These are phyloP conservation scores for Cichladusa arquata DNA, from an alignment of 2,113 vertebrate species.

Conservation along the genomic window DNA sequence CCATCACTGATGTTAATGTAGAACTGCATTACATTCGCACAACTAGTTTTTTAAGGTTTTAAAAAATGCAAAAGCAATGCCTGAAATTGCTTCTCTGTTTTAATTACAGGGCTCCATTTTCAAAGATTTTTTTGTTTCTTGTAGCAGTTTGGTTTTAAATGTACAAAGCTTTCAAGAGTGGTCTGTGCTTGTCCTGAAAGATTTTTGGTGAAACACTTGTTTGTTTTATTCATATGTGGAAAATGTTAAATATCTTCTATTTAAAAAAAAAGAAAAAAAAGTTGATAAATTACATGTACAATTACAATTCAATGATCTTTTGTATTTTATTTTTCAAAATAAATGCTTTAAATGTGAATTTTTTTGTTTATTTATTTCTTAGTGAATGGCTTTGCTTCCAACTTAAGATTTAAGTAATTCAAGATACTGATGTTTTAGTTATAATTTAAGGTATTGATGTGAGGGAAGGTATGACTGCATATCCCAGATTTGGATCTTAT, in stretches of 20 bases:
- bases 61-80: neutral
- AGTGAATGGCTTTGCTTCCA: neutral
- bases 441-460: neutral
- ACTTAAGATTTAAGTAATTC: neutral
- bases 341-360: conserved; percentile 79
- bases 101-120: neutral
- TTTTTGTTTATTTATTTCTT: neutral
- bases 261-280: conserved; percentile 62
- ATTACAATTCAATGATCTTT: conserved; percentile 78
- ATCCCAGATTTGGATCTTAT: neutral
- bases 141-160: neutral
- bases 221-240: conserved; percentile 65
- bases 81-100: neutral
- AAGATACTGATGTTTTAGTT: neutral
- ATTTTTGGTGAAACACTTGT: conserved; percentile 34
- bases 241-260: conserved; percentile 72
- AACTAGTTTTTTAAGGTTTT: neutral
- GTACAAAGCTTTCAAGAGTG: neutral
- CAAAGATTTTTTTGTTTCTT: neutral
- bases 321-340: conserved; percentile 89
- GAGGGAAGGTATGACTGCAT: neutral
- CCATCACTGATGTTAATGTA: neutral
- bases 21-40: neutral
- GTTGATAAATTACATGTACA: conserved; percentile 68
- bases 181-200: conserved; percentile 31